Percentiles rank a stretch among this genome's conserved stretches.
Evolutionary conservation across 2,797 vertebrate species (phyloP).

Genomic region (Characodon lateralis): DNA sequence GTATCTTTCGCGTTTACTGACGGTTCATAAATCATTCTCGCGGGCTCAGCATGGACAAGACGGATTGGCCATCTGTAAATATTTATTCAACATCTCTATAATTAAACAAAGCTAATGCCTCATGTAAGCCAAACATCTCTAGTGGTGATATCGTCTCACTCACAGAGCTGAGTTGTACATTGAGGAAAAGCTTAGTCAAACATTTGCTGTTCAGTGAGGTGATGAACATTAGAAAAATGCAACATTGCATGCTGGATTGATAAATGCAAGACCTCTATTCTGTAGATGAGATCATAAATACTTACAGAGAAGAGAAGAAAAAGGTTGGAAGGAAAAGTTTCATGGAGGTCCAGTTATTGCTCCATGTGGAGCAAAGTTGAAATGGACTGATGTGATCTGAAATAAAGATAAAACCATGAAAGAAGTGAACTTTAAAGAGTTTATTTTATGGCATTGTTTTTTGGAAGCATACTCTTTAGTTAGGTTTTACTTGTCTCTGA

Average conservation of each 20-base stretch:
- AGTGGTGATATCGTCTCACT: slow-evolving; percentile 61
- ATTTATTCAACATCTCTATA: slow-evolving; percentile 82
- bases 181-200: slow-evolving; percentile 78
- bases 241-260: slow-evolving; percentile 46
- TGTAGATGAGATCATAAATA: slow-evolving; percentile 51
- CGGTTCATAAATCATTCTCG: slow-evolving; percentile 77
- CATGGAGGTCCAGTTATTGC: slow-evolving; percentile 16
- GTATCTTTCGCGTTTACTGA: slow-evolving; percentile 65
- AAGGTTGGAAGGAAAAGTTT: slow-evolving; percentile 38
- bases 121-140: slow-evolving; percentile 71
- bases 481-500: neutral
- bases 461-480: neutral
- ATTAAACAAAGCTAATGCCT: slow-evolving; percentile 81
- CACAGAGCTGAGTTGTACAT: slow-evolving; percentile 69
- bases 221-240: slow-evolving; percentile 46
- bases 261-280: slow-evolving; percentile 60
- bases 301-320: slow-evolving; percentile 27
- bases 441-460: neutral
- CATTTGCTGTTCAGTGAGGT: slow-evolving; percentile 69
- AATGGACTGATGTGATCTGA: neutral
- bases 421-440: neutral
- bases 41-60: slow-evolving; percentile 63
- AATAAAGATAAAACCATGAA: neutral
- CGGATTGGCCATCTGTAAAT: slow-evolving; percentile 80
- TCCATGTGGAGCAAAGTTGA: slow-evolving; percentile 4